Base-by-base conservation (phyloP, 64 coral and sea anemone genomes). In the Montipora sp. region DNA sequence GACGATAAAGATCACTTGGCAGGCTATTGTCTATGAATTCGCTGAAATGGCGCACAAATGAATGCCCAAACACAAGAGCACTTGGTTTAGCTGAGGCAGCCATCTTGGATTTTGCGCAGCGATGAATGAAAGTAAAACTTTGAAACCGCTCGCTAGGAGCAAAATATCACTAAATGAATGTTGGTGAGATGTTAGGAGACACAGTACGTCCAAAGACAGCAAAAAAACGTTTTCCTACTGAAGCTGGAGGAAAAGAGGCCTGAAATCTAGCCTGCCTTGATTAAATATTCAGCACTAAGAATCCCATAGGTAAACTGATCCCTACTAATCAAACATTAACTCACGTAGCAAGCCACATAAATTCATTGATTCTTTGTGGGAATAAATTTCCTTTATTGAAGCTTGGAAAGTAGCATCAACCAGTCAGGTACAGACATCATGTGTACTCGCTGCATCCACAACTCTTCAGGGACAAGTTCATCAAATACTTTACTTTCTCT, bases 51-150 rank as follows among this genome's bases (percentile, higher is more conserved):
- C 48, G 51, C 48, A 82, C 14, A 59, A 82, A 82, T 23, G 80
- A 82, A 82, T 82, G 80, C 51, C 48, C 79, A n/a, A 53, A 82
- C 49, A 82, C 59, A 36, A 82, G 79, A 65, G 61, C 61, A 14
- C 57, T 7, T 59, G 57, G 57, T 59, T 59, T 7, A 59, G 57
- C 57, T 55, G 51, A 8, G 12, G 61, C 10, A 3, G 61, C 61
- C 4, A 14, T 65, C 61, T 14, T 65, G 10, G 61, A 65, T 65
- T 6, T 18, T 55, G 0, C 6, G 4, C 16, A 15, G 61, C 61
- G 14, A 18, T 65, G 61, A 65, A 15, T 12, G 61, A 65, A 55
- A 55, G 51, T 65, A 65, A 65, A 65, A 18, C 61, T 65, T 65
- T 2, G 14, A 15, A 65, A 65, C 61, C 61, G 61, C 61, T 65